Conservation (phyloP, 2,113 vertebrate species). For the Glaucidium brasilianum region DNA sequence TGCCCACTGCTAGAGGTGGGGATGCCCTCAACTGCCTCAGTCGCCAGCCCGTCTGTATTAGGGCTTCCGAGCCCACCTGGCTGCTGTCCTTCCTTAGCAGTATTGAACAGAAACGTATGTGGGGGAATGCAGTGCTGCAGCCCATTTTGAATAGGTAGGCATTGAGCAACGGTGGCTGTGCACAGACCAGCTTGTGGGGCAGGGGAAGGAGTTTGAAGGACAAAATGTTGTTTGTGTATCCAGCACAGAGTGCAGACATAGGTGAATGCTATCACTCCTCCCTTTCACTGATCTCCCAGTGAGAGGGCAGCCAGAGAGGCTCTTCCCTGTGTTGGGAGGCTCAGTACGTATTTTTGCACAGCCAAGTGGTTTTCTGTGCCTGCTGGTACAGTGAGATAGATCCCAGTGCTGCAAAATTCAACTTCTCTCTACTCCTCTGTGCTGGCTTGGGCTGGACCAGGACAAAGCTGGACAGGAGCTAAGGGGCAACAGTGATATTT, state of each 20-base stretch:
- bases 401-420: background rate
- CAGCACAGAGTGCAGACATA: background rate
- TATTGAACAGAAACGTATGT: too few species aligned
- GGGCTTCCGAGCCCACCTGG: background rate
- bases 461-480: background rate
- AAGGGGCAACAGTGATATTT: background rate
- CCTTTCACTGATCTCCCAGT: background rate
- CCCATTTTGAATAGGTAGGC: too few species aligned
- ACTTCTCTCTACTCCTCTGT: background rate
- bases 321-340: background rate
- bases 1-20: background rate
- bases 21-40: too few species aligned
- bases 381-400: background rate
- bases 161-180: background rate
- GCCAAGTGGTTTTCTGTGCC: background rate
- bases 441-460: background rate
- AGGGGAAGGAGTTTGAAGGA: background rate
- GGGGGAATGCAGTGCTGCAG: too few species aligned
- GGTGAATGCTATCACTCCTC: too few species aligned
- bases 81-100: background rate
- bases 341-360: accelerated
- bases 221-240: too few species aligned
- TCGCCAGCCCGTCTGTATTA: too few species aligned
- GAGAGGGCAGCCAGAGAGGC: background rate
- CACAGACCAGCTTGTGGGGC: accelerated